Evolutionary conservation across 2,113 vertebrate genomes (phyloP).

Genomic region (Romanogobio albipinnatus): DNA sequence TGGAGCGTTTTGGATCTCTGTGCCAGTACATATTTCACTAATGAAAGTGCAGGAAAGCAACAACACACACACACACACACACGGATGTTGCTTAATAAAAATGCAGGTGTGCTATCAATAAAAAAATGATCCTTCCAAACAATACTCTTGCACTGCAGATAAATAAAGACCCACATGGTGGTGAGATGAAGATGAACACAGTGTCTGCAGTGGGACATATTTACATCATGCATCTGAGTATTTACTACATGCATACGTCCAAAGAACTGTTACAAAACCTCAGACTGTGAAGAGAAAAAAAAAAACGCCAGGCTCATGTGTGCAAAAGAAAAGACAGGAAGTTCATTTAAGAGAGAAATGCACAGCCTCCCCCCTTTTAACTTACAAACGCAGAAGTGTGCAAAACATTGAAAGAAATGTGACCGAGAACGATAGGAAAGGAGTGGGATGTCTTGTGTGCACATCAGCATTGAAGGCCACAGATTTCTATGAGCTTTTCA

Average conservation of each 20-base stretch:
- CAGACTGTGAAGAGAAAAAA: not conserved
- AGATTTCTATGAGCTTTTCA: constrained; percentile 56
- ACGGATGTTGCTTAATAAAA: constrained; percentile 13
- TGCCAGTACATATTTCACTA: constrained; percentile 8
- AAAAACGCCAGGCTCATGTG: not conserved
- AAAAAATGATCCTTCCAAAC: not conserved
- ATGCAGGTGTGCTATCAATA: constrained; percentile 19
- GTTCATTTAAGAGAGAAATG: constrained; percentile 20
- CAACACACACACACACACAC: not conserved
- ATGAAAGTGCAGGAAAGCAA: constrained; percentile 22
- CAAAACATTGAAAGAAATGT: constrained; percentile 20
- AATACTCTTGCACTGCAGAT: not conserved
- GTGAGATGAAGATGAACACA: not conserved
- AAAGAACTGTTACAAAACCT: not conserved
- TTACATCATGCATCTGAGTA: constrained; percentile 8
- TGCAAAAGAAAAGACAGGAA: not conserved
- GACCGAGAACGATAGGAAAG: constrained; percentile 31
- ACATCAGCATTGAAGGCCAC: constrained; percentile 45
- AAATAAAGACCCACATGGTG: not conserved
- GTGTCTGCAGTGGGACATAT: not conserved
- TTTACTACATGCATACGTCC: not conserved
- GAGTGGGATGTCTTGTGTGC: constrained; percentile 27
- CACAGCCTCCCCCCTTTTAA: not conserved
- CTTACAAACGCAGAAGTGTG: constrained; percentile 3
- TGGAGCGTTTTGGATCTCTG: not conserved